Evolutionary conservation across 2,888 invertebrate genomes (phyloP).

Genomic region (Hyalella azteca): DNA sequence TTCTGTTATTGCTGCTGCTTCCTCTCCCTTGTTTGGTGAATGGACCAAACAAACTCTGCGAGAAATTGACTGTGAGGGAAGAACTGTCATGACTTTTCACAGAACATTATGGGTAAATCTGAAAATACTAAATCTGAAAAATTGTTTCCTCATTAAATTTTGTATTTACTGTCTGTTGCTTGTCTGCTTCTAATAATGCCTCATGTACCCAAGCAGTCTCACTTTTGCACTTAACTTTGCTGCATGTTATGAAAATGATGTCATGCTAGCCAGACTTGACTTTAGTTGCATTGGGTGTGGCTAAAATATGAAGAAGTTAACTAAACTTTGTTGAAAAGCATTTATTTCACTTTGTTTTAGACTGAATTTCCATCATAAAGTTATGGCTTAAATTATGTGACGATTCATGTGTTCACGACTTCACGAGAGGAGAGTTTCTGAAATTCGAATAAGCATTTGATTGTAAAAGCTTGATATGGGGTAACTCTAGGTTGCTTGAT

Average conservation of each 20-base stretch:
- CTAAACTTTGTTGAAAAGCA: not conserved
- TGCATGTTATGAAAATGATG: too few relatives aligned
- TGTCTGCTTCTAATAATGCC: not conserved
- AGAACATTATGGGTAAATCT: not conserved
- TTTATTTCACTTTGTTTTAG: too few relatives aligned
- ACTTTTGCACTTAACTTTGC: not conserved
- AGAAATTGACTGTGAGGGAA: slow-evolving; percentile 65
- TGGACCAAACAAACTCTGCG: slow-evolving; percentile 63
- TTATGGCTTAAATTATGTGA: too few relatives aligned
- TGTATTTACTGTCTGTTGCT: not conserved
- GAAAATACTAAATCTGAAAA: not conserved
- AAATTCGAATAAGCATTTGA: too few relatives aligned
- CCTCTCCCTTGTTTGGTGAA: slow-evolving; percentile 59
- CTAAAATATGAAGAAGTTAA: not conserved
- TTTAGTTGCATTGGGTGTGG: not conserved
- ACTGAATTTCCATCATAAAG: too few relatives aligned
- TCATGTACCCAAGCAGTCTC: not conserved
- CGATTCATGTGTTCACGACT: too few relatives aligned
- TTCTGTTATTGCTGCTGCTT: slow-evolving; percentile 61
- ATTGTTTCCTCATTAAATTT: not conserved
- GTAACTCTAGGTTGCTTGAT: too few relatives aligned
- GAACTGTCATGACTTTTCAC: slow-evolving; percentile 65
- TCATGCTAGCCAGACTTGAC: not conserved
- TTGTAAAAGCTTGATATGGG: too few relatives aligned
- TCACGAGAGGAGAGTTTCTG: too few relatives aligned